Percentiles rank a stretch among this genome's conserved stretches.
Evolutionary conservation across 2,113 vertebrate genomes (phyloP).

Genomic region (Camelus bactrianus): DNA sequence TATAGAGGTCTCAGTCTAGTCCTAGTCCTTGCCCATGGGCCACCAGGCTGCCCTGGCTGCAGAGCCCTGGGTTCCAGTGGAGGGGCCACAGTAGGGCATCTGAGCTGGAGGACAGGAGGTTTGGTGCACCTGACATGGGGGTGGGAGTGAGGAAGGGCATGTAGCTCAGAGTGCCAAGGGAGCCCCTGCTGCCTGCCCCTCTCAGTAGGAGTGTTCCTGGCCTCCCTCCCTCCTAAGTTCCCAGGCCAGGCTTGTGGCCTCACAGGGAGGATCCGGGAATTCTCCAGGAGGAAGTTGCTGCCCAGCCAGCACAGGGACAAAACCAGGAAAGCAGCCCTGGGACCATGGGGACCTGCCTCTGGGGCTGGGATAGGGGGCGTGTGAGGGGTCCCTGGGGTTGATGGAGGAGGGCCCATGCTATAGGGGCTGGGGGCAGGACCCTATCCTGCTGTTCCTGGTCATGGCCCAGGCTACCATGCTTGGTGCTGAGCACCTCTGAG

Average conservation of each 20-base stretch:
- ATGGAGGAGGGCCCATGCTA: too few species aligned
- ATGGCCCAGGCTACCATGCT: neutral
- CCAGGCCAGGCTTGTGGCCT: constrained; percentile 12
- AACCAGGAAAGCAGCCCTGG: constrained; percentile 77
- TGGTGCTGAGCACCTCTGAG: neutral
- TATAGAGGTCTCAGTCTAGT: neutral
- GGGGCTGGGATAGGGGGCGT: neutral
- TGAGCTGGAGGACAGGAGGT: neutral
- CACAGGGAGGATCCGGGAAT: constrained; percentile 76
- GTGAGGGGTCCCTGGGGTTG: neutral
- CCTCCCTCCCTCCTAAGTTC: neutral
- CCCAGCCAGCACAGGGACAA: constrained; percentile 71
- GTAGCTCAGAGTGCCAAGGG: neutral
- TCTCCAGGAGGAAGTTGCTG: constrained; percentile 82
- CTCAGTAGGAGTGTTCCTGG: neutral
- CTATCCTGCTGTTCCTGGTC: too few species aligned
- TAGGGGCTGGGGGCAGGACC: too few species aligned
- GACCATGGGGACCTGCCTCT: neutral
- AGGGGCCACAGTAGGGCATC: too few species aligned
- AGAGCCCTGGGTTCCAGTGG: neutral
- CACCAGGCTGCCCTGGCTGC: too few species aligned
- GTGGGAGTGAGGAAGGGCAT: neutral
- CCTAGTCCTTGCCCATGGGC: too few species aligned
- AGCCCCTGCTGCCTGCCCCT: neutral
- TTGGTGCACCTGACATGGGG: neutral